Base-by-base conservation (phyloP, 2,797 vertebrate genomes). In the Pagetopsis macropterus region DNA sequence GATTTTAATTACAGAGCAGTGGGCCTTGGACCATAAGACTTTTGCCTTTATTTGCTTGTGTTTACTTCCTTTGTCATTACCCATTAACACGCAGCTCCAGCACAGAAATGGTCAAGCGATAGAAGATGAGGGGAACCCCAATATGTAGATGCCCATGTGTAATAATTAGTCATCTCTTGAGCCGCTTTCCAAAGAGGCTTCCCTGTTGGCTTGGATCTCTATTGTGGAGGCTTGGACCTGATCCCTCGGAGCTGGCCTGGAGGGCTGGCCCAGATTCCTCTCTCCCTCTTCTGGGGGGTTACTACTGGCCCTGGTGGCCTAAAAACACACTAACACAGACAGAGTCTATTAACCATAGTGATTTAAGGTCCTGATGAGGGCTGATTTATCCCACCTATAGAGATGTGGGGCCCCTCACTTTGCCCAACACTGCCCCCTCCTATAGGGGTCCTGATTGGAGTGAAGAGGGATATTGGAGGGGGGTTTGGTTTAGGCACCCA, bases 101-200 rank as follows among this genome's bases (percentile, higher is more conserved):
- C 77, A 80, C 72, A 71, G 43, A 70, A 76, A 70, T 17, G 33
- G 57, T 55, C 54, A 79, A 69, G 73, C 76, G 33, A 37, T 14
- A 64, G 65, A 70, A 41, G 58, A 75, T 7, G 31, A 80, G 68
- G 62, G 75, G 67, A 74, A 17, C 44, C 49, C 60, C 49, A 5
- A 59, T 79, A 81, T 68, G 76, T 78, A 37, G 70, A 77, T 43
- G 61, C 59, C 56, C 65, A 69, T 68, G 78, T 82, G 78, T 81
- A 78, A 69, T 83, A 87, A 91, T 92, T 87, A 86, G 81, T 81
- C 80, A 72, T 86, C 77, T 88, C 79, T 67, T 87, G 72, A 84
- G 83, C 72, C 72, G 65, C 50, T 83, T 70, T 87, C 70, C 69
- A 83, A 54, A 76, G 70, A 77, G 57, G 43, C 74, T 63, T 58